Base-by-base conservation (phyloP, 1,140 invertebrate species). In the Apis mellifera region DNA sequence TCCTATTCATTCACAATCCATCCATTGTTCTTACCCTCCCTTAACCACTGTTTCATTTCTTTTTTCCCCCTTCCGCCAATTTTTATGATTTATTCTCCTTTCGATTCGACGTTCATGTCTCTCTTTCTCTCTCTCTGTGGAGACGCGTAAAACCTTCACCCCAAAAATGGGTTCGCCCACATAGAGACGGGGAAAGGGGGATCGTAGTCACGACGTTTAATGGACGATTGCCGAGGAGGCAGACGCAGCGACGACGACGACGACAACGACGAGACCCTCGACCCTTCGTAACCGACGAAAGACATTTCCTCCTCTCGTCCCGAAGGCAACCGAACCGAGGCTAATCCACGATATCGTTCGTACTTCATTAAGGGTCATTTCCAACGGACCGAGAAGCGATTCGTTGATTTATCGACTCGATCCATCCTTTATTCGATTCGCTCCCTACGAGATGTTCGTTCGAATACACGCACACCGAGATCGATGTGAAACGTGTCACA, bases 341-440 rank as follows among this genome's bases (percentile, higher is more conserved):
- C 86, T 87, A 88, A 88, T 88, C 86, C 80, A 87, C 82, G 86
- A 87, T 87, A 88, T 87, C 86, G 86, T 85, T 80, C 86, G 86
- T 88, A 87, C 83, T 85, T 88, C 86, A 87, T 88, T 88, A 88
- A 88, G 83, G 79, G 77, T 73, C 66, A 84, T 88, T 87, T 88
- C 79, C 70, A 83, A 60, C 78, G 86, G 86, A 73, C 75, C 86
- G 83, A 54, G 60, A 76, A 83, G 78, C 80, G 78, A 82, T 66
- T 69, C 66, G 71, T 84, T 42, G 86, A 88, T 87, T 88, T 88
- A 88, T 82, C 70, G 74, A 68, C 75, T 82, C 70, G 60, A 64
- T 75, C 57, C 76, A 77, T 32, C 32, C 76, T 78, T 65, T 76
- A 88, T 88, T 87, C 85, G 86, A 82, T 57, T 76, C 73, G n/a